phyloP scores from a whole-genome alignment of 2,113 vertebrate species.

The Terrapene triunguis region DNA sequence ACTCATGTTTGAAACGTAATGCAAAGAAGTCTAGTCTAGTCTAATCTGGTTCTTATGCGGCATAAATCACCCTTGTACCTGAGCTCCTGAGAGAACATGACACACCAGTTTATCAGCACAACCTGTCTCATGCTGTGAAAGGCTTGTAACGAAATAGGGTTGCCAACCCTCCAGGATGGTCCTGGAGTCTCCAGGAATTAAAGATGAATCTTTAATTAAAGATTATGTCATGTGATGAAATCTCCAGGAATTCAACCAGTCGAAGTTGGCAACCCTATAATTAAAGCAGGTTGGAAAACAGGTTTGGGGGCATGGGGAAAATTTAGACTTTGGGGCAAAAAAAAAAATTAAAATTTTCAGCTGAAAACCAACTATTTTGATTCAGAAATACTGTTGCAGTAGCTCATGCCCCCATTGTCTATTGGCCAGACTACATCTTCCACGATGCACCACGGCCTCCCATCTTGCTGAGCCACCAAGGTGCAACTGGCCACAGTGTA shows the following conservation, averaged over 20 bases:
- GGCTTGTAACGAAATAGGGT: not conserved
- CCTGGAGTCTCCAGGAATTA: no score
- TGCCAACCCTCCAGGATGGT: no score
- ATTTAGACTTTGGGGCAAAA: not conserved
- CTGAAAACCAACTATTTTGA: not conserved
- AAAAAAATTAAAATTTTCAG: not conserved
- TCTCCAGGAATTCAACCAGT: no score
- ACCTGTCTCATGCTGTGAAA: not conserved
- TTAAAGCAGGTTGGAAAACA: not conserved
- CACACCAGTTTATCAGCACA: not conserved
- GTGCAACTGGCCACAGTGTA: not conserved
- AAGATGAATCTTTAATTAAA: no score
- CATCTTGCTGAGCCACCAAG: not conserved
- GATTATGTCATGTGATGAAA: no score
- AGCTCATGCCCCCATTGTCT: not conserved
- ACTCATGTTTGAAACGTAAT: not conserved
- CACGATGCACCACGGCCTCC: not conserved
- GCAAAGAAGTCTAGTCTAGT: not conserved
- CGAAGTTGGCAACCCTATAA: no score
- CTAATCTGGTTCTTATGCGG: not conserved
- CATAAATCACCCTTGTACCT: fast-evolving
- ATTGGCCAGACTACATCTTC: not conserved
- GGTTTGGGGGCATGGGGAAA: not conserved
- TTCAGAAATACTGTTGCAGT: not conserved
- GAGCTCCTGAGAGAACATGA: not conserved